phyloP scores from a whole-genome alignment of 2,113 vertebrate species.

The Cygnus buccinator region DNA sequence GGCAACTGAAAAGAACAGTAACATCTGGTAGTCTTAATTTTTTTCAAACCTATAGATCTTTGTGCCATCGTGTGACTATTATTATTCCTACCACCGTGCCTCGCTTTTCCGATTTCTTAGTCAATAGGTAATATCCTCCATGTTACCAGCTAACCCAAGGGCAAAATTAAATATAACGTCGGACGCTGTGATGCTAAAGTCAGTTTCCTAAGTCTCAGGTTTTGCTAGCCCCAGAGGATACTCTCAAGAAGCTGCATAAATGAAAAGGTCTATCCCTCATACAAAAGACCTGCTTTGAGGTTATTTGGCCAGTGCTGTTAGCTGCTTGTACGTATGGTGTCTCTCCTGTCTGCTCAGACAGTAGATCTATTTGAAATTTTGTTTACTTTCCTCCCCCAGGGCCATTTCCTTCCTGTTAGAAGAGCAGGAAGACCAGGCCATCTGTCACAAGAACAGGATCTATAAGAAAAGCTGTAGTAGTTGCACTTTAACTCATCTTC shows the following conservation, averaged over 20 bases:
- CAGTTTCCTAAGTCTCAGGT: not conserved
- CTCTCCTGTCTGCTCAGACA: slow-evolving; percentile 1
- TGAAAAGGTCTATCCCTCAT: not conserved
- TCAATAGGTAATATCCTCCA: not conserved
- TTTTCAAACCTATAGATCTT: slow-evolving; percentile 14
- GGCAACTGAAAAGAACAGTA: slow-evolving; percentile 55
- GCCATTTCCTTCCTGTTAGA: slow-evolving; percentile 23
- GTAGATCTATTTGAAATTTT: not conserved
- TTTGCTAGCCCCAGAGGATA: not conserved
- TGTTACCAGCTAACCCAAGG: not conserved
- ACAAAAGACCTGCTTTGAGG: not conserved
- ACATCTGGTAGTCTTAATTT: slow-evolving; percentile 48
- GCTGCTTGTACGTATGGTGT: not conserved
- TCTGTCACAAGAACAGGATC: not conserved
- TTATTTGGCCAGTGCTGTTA: not conserved
- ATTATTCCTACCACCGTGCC: not conserved
- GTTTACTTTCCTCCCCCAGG: not conserved
- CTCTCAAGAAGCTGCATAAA: not conserved
- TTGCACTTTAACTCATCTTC: not conserved
- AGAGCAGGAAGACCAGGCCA: not conserved
- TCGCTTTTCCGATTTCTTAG: not conserved
- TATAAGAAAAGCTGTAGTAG: slow-evolving; percentile 3
- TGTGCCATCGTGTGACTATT: not conserved
- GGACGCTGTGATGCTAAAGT: not conserved
- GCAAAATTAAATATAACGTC: not conserved